phyloP scores from a whole-genome alignment of 2,888 invertebrate species.

The Cheilosia scutellata region DNA sequence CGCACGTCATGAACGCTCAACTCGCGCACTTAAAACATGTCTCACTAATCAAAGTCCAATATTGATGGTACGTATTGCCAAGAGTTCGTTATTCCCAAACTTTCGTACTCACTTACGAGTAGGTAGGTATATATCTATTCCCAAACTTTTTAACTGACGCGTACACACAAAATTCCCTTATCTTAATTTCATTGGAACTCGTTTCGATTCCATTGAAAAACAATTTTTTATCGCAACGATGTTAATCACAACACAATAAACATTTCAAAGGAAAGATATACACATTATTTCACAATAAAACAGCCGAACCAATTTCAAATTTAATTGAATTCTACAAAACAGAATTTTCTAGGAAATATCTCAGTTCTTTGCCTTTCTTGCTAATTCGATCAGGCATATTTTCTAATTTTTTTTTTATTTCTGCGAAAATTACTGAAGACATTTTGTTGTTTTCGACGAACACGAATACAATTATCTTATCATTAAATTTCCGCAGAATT shows the following conservation, averaged over 20 bases:
- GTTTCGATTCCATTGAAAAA: background rate
- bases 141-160: background rate
- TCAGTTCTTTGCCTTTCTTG: too few relatives aligned
- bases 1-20: background rate
- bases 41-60: background rate
- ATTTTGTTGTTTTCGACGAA: too few relatives aligned
- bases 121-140: too few relatives aligned
- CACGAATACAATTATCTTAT: too few relatives aligned
- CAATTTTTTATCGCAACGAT: slow-evolving; percentile 9
- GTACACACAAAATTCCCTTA: background rate
- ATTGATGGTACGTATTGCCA: background rate
- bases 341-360: too few relatives aligned
- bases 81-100: background rate
- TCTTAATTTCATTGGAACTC: background rate
- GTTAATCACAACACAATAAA: background rate
- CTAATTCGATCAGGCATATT: too few relatives aligned
- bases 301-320: background rate
- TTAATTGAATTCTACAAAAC: background rate
- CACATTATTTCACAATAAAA: slow-evolving; percentile 1
- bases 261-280: slow-evolving; percentile 1
- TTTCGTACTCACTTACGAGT: too few relatives aligned
- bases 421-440: too few relatives aligned
- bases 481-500: too few relatives aligned
- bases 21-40: background rate
- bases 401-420: too few relatives aligned